These are phyloP conservation scores for Halocynthia roretzi DNA, from an alignment of 23 tunicate species.

Conservation along the genomic window DNA sequence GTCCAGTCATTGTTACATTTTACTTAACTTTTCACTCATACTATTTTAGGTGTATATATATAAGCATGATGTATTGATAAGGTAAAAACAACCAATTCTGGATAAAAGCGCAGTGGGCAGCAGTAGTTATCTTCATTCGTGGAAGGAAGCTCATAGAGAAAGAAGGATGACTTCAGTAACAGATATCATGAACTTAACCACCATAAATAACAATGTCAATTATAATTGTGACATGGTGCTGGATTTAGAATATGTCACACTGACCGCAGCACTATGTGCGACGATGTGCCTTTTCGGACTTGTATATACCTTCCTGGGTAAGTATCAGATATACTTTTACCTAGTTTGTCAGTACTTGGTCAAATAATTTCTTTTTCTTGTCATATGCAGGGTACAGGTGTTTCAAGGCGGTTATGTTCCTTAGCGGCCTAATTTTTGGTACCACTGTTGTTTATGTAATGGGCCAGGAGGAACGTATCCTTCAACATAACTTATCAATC, in stretches of 20 bases:
- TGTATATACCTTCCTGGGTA: slow-evolving; percentile 69
- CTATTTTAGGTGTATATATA: no score
- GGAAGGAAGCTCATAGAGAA: no score
- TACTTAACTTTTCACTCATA: no score
- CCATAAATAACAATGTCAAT: no score
- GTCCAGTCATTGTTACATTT: no score
- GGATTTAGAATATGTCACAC: slow-evolving; percentile 16
- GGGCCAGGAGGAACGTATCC: slow-evolving; percentile 79
- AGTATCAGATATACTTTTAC: background rate
- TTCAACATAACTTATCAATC: slow-evolving; percentile 49
- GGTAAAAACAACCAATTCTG: no score
- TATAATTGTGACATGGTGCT: no score
- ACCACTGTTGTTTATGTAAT: slow-evolving; percentile 66
- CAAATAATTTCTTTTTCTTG: background rate
- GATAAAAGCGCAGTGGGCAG: no score
- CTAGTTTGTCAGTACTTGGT: background rate
- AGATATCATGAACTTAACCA: no score
- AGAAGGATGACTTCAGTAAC: no score
- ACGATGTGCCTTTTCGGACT: slow-evolving; percentile 57
- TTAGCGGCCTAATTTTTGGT: slow-evolving; percentile 92
- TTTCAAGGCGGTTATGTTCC: slow-evolving; percentile 90
- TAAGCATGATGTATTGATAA: no score
- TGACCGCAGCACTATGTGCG: slow-evolving; percentile 24
- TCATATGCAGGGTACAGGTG: slow-evolving; percentile 62
- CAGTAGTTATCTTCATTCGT: no score